phyloP scores from a whole-genome alignment of 2,888 invertebrate genomes.

The Andrena marginata region DNA sequence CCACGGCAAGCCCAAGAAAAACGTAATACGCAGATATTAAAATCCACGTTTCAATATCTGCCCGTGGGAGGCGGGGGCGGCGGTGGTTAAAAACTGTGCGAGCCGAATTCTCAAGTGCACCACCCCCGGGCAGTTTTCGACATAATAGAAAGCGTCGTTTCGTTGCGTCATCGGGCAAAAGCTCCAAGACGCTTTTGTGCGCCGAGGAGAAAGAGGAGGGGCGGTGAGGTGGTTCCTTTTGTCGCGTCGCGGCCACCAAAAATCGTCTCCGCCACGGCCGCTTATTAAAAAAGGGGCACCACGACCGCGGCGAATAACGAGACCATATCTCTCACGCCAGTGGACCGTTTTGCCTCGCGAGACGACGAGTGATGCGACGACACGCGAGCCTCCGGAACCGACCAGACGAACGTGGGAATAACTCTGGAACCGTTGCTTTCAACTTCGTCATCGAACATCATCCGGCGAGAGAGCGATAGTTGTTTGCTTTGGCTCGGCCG shows the following conservation, averaged over 20 bases:
- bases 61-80: neutral
- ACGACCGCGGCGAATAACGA: constrained; percentile 41
- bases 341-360: constrained; percentile 43
- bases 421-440: constrained; percentile 44
- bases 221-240: constrained; percentile 47
- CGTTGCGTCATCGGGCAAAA: constrained; percentile 57
- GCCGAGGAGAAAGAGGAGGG: constrained; percentile 43
- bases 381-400: constrained; percentile 45
- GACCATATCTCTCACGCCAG: constrained; percentile 61
- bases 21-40: constrained; percentile 39
- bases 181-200: constrained; percentile 61
- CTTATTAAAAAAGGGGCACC: constrained; percentile 54
- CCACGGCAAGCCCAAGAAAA: neutral
- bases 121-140: constrained; percentile 34
- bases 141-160: constrained; percentile 58
- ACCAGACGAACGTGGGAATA: constrained; percentile 68
- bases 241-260: constrained; percentile 37
- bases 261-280: constrained; percentile 40
- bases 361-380: constrained; percentile 42
- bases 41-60: constrained; percentile 44
- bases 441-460: constrained; percentile 9
- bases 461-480: neutral
- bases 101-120: constrained; percentile 49
- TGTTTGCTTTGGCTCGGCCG: constrained; percentile 68
- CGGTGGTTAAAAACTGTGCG: constrained; percentile 21